A percentile compares a stretch with the other conserved stretches of the same genome.
phyloP scores from a whole-genome alignment of 2,888 invertebrate genomes.

The Lypha dubia region DNA sequence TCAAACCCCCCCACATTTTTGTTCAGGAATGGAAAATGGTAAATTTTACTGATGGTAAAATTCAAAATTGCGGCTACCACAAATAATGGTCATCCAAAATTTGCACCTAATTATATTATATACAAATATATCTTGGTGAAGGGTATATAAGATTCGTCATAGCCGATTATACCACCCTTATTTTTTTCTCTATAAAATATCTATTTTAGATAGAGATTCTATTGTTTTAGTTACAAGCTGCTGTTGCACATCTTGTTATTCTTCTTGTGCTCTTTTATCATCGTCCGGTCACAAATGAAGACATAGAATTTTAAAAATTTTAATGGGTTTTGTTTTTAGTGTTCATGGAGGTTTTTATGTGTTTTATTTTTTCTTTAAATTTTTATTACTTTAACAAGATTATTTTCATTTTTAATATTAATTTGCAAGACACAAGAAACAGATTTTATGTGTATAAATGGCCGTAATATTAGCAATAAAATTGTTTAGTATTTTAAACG shows the following conservation, averaged over 20 bases:
- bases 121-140: no score
- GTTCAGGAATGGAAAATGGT: no score
- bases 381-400: conserved; percentile 25
- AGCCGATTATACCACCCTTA: no score
- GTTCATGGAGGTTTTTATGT: background rate
- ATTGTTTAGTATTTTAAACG: background rate
- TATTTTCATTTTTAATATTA: conserved; percentile 21
- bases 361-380: conserved; percentile 20
- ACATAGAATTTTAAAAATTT: conserved; percentile 28
- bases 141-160: no score
- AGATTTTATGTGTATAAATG: no score
- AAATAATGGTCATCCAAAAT: no score
- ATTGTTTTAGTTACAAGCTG: conserved; percentile 30
- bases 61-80: no score
- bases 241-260: conserved; percentile 44
- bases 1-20: no score
- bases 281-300: conserved; percentile 48
- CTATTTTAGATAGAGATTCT: conserved; percentile 5
- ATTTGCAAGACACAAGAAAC: conserved; percentile 10
- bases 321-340: background rate
- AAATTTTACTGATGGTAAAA: no score
- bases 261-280: conserved; percentile 34
- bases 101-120: no score
- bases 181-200: background rate
- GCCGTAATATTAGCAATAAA: conserved; percentile 36